Evolutionary conservation across 2,888 invertebrate genomes (phyloP).

Genomic region (Drosophila neotestacea): DNA sequence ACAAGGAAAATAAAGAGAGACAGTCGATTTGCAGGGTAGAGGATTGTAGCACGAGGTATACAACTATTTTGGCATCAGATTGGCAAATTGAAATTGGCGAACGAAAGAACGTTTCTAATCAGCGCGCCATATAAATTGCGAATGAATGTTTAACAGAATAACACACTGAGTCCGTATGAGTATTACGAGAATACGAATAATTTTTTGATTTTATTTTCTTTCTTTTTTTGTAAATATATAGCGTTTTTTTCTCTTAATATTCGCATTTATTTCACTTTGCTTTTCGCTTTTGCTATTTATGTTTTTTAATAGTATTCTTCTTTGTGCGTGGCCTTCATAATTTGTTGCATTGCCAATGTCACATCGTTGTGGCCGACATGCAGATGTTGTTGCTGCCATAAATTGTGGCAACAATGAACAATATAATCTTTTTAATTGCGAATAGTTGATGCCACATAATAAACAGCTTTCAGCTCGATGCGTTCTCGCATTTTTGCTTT

Average conservation of each 20-base stretch:
- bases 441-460: conserved; percentile 17
- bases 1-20: conserved; percentile 11
- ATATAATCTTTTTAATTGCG: conserved; percentile 26
- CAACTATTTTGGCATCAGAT: conserved; percentile 48
- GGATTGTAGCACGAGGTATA: background rate
- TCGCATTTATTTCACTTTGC: conserved; percentile 43
- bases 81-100: conserved; percentile 40
- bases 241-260: conserved; percentile 13
- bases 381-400: conserved; percentile 59
- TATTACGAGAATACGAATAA: conserved; percentile 3
- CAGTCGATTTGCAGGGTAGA: background rate
- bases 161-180: background rate
- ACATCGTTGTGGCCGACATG: conserved; percentile 12
- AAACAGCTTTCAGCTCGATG: conserved; percentile 22
- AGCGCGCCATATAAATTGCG: conserved; percentile 59
- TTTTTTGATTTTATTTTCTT: too few species aligned
- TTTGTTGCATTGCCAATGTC: conserved; percentile 55
- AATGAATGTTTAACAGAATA: conserved; percentile 44
- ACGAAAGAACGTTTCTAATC: conserved; percentile 53
- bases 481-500: conserved; percentile 1
- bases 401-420: conserved; percentile 29
- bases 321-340: conserved; percentile 34
- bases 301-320: conserved; percentile 39
- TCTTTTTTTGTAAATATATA: conserved; percentile 8
- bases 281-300: conserved; percentile 39